Evolutionary conservation across 2,888 invertebrate genomes (phyloP).

Genomic region (Metallyticus violacea): DNA sequence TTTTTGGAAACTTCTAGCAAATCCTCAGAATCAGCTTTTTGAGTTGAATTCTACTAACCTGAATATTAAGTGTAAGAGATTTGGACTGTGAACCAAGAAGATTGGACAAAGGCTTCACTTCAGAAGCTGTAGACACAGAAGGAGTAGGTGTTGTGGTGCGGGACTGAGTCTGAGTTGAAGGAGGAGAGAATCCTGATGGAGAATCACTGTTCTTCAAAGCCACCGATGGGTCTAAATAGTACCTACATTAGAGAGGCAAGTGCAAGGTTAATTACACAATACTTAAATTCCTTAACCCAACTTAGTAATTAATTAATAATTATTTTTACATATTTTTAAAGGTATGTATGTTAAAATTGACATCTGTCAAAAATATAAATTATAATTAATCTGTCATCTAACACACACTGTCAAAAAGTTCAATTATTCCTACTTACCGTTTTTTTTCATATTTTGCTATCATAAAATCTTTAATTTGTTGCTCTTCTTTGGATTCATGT

Average conservation of each 20-base stretch:
- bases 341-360: no score
- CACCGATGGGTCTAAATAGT: constrained; percentile 50
- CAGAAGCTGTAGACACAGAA: constrained; percentile 34
- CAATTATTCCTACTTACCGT: constrained; percentile 59
- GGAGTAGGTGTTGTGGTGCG: constrained; percentile 37
- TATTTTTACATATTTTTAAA: no score
- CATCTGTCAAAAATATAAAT: no score
- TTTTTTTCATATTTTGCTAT: constrained; percentile 93
- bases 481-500: constrained; percentile 75
- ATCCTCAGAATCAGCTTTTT: no score
- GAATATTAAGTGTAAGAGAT: constrained; percentile 22
- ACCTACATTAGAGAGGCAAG: constrained; percentile 38
- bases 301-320: no score
- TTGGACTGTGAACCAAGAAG: constrained; percentile 41
- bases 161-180: constrained; percentile 43
- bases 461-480: constrained; percentile 90
- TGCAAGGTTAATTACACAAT: neutral
- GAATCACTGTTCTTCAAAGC: constrained; percentile 43
- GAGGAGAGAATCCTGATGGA: constrained; percentile 42
- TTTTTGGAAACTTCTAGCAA: no score
- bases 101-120: constrained; percentile 45
- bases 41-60: constrained; percentile 20
- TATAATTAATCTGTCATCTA: no score
- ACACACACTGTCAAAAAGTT: no score
- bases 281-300: neutral